Conservation (phyloP, 2,113 vertebrate species). For the Spea multiplicata region DNA sequence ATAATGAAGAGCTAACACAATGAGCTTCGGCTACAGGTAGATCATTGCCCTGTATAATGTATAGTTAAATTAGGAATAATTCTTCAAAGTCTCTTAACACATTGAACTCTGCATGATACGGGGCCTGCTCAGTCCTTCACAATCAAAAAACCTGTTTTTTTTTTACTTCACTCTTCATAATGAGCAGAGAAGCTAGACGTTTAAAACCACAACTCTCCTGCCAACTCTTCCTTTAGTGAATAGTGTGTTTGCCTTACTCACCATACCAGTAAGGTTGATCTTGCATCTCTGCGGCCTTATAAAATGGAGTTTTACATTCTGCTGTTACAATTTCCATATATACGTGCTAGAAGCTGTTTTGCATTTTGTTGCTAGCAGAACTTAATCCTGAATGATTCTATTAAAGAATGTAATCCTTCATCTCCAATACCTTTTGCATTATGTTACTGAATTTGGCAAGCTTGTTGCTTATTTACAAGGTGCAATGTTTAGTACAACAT, state of each 20-base stretch:
- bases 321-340: constrained; percentile 21
- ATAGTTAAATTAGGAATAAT: no score
- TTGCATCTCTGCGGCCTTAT: neutral
- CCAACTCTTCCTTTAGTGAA: no score
- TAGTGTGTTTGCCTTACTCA: neutral
- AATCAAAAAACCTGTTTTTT: no score
- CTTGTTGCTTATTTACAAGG: constrained; percentile 37
- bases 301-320: neutral
- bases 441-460: constrained; percentile 30
- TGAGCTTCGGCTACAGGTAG: no score
- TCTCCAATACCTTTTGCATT: constrained; percentile 4
- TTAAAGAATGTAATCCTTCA: neutral
- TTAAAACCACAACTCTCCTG: no score
- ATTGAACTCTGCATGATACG: no score
- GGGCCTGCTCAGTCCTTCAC: no score
- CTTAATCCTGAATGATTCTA: constrained; percentile 12
- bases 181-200: no score
- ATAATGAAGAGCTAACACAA: no score
- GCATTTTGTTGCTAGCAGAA: constrained; percentile 17
- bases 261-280: neutral
- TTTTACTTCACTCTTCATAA: no score
- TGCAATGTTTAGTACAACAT: constrained; percentile 43
- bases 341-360: constrained; percentile 14
- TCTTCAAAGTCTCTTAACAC: no score
- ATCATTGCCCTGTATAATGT: no score